Conservation (phyloP, 2,888 invertebrate genomes). For the Athalia circularis region DNA sequence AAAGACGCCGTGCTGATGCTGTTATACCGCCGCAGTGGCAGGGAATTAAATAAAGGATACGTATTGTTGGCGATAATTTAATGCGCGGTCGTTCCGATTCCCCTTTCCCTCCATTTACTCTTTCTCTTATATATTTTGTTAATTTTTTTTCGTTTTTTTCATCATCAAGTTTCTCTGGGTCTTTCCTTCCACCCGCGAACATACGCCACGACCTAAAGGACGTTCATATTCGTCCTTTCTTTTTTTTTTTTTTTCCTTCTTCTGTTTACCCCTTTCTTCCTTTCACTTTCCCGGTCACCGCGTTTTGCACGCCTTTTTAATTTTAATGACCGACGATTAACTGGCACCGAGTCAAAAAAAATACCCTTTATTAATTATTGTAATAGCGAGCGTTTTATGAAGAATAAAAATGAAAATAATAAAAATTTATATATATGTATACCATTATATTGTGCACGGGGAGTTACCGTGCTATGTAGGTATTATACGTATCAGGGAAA, state of each 20-base stretch:
- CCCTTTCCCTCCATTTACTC: not conserved
- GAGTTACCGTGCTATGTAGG: not conserved
- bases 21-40: constrained; percentile 49
- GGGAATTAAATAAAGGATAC: constrained; percentile 64
- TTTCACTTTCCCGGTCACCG: constrained; percentile 42
- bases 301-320: constrained; percentile 57
- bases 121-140: too few relatives aligned
- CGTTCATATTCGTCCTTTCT: not conserved
- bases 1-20: not conserved
- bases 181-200: too few relatives aligned
- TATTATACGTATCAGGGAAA: not conserved
- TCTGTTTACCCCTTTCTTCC: constrained; percentile 40
- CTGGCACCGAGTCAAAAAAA: constrained; percentile 51
- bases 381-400: constrained; percentile 50
- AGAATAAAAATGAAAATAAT: constrained; percentile 28
- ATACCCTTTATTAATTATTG: constrained; percentile 63
- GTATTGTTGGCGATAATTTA: constrained; percentile 64
- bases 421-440: constrained; percentile 21
- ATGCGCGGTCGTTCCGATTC: constrained; percentile 47
- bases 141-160: too few relatives aligned
- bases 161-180: too few relatives aligned
- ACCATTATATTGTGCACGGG: not conserved
- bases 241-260: constrained; percentile 37
- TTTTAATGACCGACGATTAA: constrained; percentile 58
- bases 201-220: not conserved